Conservation (phyloP, 2,888 invertebrate genomes). For the Rhagophthalmus giganteus region DNA sequence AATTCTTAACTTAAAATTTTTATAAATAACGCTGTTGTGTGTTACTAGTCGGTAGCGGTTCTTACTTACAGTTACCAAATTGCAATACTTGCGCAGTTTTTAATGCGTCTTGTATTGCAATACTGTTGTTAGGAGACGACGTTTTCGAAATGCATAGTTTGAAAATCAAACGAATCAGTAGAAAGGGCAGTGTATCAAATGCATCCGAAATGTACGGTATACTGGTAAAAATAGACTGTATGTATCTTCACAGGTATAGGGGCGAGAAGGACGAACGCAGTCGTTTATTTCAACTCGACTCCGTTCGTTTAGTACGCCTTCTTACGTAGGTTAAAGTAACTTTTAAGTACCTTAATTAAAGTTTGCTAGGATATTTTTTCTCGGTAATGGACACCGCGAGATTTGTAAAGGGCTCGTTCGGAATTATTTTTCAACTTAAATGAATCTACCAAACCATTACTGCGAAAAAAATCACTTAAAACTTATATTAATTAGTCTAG, state of each 20-base stretch:
- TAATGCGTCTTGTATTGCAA: constrained; percentile 12
- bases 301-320: too few relatives aligned
- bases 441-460: neutral
- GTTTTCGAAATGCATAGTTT: neutral
- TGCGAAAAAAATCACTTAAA: constrained; percentile 8
- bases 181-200: constrained; percentile 4
- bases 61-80: constrained; percentile 13
- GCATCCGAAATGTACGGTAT: constrained; percentile 5
- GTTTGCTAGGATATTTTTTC: neutral
- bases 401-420: too few relatives aligned
- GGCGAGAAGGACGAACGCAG: neutral
- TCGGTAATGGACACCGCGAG: too few relatives aligned
- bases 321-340: neutral
- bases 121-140: constrained; percentile 1
- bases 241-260: constrained; percentile 5
- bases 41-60: constrained; percentile 11
- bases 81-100: constrained; percentile 9
- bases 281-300: too few relatives aligned
- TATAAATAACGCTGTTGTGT: constrained; percentile 16
- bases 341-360: neutral
- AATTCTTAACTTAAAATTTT: constrained; percentile 8
- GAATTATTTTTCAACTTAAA: neutral
- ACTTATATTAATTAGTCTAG: too few relatives aligned
- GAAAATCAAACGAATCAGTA: neutral
- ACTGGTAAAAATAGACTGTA: constrained; percentile 10